Evolutionary conservation across 2,797 vertebrate species (phyloP), one percentile per base, ranked within the genome.

Genomic region (Ispidina lecontei): DNA sequence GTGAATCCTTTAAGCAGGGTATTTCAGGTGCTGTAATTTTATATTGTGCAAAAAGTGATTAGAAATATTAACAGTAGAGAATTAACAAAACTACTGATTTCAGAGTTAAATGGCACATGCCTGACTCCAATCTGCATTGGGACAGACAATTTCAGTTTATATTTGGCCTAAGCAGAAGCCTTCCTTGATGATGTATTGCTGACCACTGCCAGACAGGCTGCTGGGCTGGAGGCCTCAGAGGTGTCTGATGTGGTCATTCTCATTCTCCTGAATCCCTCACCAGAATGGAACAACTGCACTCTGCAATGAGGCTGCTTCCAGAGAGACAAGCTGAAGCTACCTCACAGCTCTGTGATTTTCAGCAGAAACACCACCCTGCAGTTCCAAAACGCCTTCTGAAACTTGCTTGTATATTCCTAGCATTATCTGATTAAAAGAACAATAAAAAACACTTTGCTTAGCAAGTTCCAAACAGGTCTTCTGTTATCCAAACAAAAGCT

Each of bases 351-450:
- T 84, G 58, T 52, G 62, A 91, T 85, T 87, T 65, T 85, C 35
- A 89, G 64, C 56, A 94, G 89, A 92, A 93, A 85, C 22, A 59
- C 8, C 20, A 89, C 7, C 5, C 35, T 65, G 25, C 37, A 75
- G 37, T 77, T 83, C 55, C 47, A 94, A 91, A 91, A 62, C 84
- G 80, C 39, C 49, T 93, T 86, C 77, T 90, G 81, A 91, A 94
- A 90, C 35, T 83, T 80, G 25, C 59, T 87, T 69, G 55, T 94
- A 55, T 83, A 89, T 89, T 91, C 43, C 58, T 44, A 87, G 69
- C 51, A 69, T 75, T 89, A 87, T 94, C 82, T 91, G 92, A 87
- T 91, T 62, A 94, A 92, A 93, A 87, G 54, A 95, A 91, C 37
- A 93, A 87, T 89, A 82, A 90, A 80, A 82, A 83, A 44, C 55